These are phyloP conservation scores for Eubasilissa regina DNA, from an alignment of 1,140 invertebrate species.

Conservation along the genomic window DNA sequence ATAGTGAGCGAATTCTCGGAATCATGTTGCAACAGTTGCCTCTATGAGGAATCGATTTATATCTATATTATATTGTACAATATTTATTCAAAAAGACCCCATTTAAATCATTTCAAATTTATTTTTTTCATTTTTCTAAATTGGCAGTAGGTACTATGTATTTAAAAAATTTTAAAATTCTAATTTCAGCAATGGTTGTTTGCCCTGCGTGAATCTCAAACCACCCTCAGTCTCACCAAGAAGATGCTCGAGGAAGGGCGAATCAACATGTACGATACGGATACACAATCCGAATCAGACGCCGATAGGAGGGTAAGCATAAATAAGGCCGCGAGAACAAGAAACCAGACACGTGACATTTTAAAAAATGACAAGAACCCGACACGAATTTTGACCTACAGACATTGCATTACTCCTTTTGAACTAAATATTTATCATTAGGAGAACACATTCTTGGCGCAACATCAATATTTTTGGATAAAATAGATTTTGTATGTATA, in stretches of 20 bases:
- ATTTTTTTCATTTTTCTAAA: not conserved
- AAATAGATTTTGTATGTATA: too few relatives aligned
- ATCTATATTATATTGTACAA: too few relatives aligned
- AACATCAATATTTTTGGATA: too few relatives aligned
- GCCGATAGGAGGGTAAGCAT: constrained; percentile 30
- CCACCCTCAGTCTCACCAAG: constrained; percentile 62
- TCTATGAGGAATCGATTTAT: too few relatives aligned
- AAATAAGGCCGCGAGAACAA: not conserved
- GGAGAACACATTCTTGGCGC: too few relatives aligned
- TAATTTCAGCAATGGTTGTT: constrained; percentile 64
- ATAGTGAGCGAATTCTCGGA: too few relatives aligned
- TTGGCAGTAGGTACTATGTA: not conserved
- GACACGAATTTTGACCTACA: not conserved
- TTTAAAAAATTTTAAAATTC: not conserved
- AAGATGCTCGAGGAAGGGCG: constrained; percentile 17
- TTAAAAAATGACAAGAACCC: not conserved
- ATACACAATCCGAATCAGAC: constrained; percentile 61
- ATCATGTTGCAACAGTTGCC: too few relatives aligned
- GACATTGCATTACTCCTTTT: not conserved
- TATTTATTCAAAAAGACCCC: not conserved
- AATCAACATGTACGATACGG: constrained; percentile 62
- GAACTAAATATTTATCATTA: not conserved
- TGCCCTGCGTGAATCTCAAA: constrained; percentile 66
- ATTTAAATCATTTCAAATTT: not conserved
- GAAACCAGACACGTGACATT: not conserved